Percentiles rank a stretch among this genome's conserved stretches.
These are phyloP conservation scores for Xestia c-nigrum DNA, from an alignment of 2,888 invertebrate species.

Conservation along the genomic window DNA sequence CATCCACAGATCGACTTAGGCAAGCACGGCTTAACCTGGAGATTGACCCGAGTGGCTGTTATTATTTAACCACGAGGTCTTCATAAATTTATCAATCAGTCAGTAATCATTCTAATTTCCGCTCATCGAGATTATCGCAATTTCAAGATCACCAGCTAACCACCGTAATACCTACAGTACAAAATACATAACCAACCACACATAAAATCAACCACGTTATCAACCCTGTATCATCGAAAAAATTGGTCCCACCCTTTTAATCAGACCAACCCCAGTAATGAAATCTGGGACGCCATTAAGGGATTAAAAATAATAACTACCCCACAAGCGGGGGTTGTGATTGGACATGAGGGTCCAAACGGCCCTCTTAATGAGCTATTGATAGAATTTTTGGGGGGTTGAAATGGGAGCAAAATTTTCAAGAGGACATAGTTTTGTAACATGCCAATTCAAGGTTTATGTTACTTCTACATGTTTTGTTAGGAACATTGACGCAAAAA, in stretches of 20 bases:
- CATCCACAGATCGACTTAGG: too few species aligned
- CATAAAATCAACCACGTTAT: conserved; percentile 61
- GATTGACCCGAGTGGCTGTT: too few species aligned
- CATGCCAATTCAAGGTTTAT: neutral
- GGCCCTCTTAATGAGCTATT: conserved; percentile 82
- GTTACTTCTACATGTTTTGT: neutral
- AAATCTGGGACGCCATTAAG: conserved; percentile 90
- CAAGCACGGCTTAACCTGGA: too few species aligned
- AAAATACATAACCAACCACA: conserved; percentile 30
- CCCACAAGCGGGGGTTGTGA: conserved; percentile 76
- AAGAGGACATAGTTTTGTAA: conserved; percentile 30
- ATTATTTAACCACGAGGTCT: too few species aligned
- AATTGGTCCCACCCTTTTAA: conserved; percentile 86
- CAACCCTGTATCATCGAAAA: conserved; percentile 66
- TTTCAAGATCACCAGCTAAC: neutral
- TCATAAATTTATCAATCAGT: neutral
- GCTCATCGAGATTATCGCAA: neutral
- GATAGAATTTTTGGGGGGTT: conserved; percentile 68
- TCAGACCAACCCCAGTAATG: conserved; percentile 87
- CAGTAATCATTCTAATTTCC: neutral
- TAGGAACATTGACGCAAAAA: neutral
- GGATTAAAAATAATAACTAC: conserved; percentile 90
- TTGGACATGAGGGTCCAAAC: conserved; percentile 77
- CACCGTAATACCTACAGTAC: neutral
- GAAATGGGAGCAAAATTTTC: conserved; percentile 35